Evolutionary conservation across 2,888 invertebrate genomes (phyloP), one percentile per base, ranked within the genome.

Genomic region (Agrotis segetum): DNA sequence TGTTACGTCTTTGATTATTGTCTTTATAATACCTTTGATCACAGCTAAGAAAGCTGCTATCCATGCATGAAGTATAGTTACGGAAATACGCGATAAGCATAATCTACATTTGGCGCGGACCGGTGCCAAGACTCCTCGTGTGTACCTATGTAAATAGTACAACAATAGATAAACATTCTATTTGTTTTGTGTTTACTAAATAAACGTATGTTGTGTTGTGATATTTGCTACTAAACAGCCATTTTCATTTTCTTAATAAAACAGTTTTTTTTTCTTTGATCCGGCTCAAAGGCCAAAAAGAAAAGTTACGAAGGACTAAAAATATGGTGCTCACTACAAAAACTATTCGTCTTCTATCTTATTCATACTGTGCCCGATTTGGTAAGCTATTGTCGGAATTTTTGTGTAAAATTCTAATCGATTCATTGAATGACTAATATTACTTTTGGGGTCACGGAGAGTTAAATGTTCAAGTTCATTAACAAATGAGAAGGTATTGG

Each of bases 171-270:
- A 60, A 59, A 59, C 29, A 58, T 5, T 40, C 19, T 59, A 59
- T 63, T 79, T 77, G 52, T 73, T 79, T 73, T 13, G 24, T 69
- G 53, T 78, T 75, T 75, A 63, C 21, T 63, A 75, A 78, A 63
- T 53, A 78, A 78, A 63, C 29, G 7, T 49, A 77, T 17, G 19
- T 24, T 58, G 24, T 67, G 16, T 55, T 29, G 24, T 52, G 0
- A 29, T 52, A 49, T 14, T 47, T 53, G 9, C 24, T 64, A n/a
- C 13, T 17, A 50, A 34, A 46, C 14, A 34, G 34, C 56, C 17
- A 3, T n/a, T 44, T 29, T 29, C 9, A 3, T 40, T 24, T 44
- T 64, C 9, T 5, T 49, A 0, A 21, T 59, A 29, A n/a, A 44
- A 16, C 6, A 0, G 34, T 34, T 11, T 34, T 6, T 34, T 49